Base-by-base conservation (phyloP, 2,113 vertebrate genomes). In the Megatriorchis doriae region DNA sequence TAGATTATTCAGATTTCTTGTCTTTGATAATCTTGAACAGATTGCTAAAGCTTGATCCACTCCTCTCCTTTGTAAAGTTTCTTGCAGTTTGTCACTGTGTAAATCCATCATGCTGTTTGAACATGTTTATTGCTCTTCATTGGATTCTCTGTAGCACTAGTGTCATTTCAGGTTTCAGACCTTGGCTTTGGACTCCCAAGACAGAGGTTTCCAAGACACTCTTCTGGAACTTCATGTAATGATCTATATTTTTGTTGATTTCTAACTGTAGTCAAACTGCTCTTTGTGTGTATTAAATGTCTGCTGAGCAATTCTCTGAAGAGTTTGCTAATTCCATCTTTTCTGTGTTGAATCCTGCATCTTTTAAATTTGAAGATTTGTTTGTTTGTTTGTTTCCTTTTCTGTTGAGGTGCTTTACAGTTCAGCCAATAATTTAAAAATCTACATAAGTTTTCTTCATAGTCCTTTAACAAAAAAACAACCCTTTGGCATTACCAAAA, bases 261-360 rank as follows among this genome's bases (percentile, higher is more conserved):
- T 56, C 36, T 85, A 40, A 29, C 17, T 56, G 34, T 42, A 82
- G 52, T 53, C 78, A 91, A 77, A 52, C 14, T 43, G 16, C 13
- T 81, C 9, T 52, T 70, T 56, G 17, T 0, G 0, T 47, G 17
- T 52, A 20, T 47, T 66, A n/a, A 66, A 40, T 23, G 5, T 47
- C 58, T 62, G 31, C 26, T 61, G 25, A 73, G 32, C 43, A 77
- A 8, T 45, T 63, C 31, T 52, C 58, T 40, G 25, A 56, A 58
- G 43, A 81, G 23, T 63, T 82, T 58, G 47, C 13, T 36, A 63
- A 59, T 80, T 72, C 22, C 7, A 9, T 55, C 18, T 55, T 75
- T 74, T 82, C 32, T 86, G 1, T 59, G 6, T 68, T 63, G 58
- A 84, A 53, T 53, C 11, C 42, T 90, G 12, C 3, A 45, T 40